Conservation (phyloP, 2,888 invertebrate species). For the Malachius bipustulatus region DNA sequence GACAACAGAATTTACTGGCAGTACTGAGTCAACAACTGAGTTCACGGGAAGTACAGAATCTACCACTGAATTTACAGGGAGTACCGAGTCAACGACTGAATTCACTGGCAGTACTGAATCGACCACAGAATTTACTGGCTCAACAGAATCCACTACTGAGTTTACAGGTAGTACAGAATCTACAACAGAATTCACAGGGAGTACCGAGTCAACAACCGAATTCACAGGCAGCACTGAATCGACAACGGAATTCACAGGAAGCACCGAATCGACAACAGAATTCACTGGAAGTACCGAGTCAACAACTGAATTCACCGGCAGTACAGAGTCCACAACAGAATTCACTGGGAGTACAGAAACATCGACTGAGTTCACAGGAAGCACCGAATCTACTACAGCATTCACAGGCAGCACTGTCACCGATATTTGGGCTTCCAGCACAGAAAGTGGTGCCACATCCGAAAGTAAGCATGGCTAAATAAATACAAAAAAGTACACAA, state of each 20-base stretch:
- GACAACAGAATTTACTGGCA: constrained; percentile 10
- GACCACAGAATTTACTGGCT: constrained; percentile 17
- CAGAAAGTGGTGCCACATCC: constrained; percentile 22
- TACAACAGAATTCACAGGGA: constrained; percentile 13
- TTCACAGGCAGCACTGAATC: constrained; percentile 1
- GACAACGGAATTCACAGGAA: too few relatives aligned
- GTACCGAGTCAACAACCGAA: constrained; percentile 9
- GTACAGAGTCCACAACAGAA: constrained; percentile 10
- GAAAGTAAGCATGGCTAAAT: too few relatives aligned
- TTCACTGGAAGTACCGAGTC: constrained; percentile 9
- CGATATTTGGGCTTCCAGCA: constrained; percentile 29
- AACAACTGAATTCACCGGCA: constrained; percentile 16
- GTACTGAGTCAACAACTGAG: constrained; percentile 9
- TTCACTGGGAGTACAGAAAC: not conserved
- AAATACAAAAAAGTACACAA: too few relatives aligned
- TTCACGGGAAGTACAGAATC: constrained; percentile 1
- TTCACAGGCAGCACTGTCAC: constrained; percentile 20
- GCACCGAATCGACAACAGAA: not conserved
- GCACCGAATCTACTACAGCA: constrained; percentile 19
- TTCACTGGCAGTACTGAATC: constrained; percentile 9
- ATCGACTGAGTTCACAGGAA: constrained; percentile 16
- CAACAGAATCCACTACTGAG: constrained; percentile 14
- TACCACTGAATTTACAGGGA: too few relatives aligned
- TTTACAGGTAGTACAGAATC: constrained; percentile 20
- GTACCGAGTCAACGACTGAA: not conserved